Evolutionary conservation across 2,888 invertebrate genomes (phyloP), one percentile per base, ranked within the genome.

Genomic region (Scaptomyza caliginosa): DNA sequence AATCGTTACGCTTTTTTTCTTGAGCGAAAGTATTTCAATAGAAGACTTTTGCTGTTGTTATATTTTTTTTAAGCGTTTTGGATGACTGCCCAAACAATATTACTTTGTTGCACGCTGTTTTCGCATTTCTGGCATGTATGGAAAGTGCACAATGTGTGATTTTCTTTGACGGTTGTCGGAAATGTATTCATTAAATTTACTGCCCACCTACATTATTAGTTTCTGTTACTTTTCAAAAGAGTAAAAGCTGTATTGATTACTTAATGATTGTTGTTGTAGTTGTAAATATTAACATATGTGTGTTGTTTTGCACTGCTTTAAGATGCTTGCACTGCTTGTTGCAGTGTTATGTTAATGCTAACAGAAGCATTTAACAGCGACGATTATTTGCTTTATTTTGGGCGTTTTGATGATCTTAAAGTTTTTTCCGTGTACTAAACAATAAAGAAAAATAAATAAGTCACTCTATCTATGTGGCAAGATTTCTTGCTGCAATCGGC

Each of bases 11-110:
- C 54, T 42, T 23, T 10, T 34, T 13, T 10, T 26, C 13, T 16
- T 57, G 46, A 69, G 85, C 66, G 85, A 81, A 81, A 81, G 81
- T 74, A 26, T 46, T 74, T 71, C 62, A 59, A 71, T 67, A 73
- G 74, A 74, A 74, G 73, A 45, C 26, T 81, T 64, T 65, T 57
- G 66, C 62, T 62, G 56, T 64, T 73, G 57, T 36, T 57, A 48
- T n/a, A n/a, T n/a, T 46, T 48, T 59, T 63, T n/a, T 59, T 32
- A 10, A 63, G 43, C 55, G 64, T 55, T 68, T 19, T 57, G 74
- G 69, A 51, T 58, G 69, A 70, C 66, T 60, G 57, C 74, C 39
- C 46, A 52, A 60, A 49, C 52, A 42, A 51, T 32, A 50, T 40
- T 60, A 26, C 36, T 36, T 42, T n/a, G 51, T 39, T 26, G 23